These are phyloP conservation scores for Trypoxylon attenuatum DNA, from an alignment of 2,888 invertebrate species.

Conservation along the genomic window DNA sequence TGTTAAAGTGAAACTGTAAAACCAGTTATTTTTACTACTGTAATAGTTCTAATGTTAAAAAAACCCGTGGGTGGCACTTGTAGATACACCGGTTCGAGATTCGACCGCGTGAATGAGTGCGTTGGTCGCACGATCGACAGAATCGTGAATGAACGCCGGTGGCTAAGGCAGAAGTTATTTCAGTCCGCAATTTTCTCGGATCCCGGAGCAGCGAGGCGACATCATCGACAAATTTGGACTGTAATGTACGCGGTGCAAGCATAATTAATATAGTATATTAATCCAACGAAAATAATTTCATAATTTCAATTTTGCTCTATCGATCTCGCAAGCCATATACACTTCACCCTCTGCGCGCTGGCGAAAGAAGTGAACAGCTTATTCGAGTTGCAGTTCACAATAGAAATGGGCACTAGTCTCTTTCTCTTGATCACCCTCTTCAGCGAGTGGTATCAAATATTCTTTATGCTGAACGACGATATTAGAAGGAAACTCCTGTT, in stretches of 20 bases:
- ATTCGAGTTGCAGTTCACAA: not conserved
- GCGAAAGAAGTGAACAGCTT: not conserved
- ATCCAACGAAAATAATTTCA: not conserved
- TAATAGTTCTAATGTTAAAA: too few species aligned
- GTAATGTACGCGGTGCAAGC: not conserved
- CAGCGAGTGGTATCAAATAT: too few species aligned
- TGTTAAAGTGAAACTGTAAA: too few species aligned
- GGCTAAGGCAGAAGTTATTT: too few species aligned
- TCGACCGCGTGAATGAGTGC: not conserved
- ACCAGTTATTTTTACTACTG: too few species aligned
- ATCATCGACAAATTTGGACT: not conserved
- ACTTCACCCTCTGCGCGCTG: not conserved
- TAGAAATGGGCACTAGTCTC: not conserved
- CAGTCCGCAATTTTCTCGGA: not conserved
- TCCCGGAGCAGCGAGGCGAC: not conserved
- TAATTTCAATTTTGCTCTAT: too few species aligned
- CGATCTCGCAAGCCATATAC: not conserved
- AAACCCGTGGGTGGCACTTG: too few species aligned
- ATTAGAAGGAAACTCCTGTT: too few species aligned
- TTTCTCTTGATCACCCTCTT: too few species aligned
- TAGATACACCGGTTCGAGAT: not conserved
- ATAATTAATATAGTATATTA: not conserved
- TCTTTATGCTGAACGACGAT: too few species aligned
- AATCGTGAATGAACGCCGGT: too few species aligned
- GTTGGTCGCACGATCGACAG: too few species aligned